Conservation (phyloP, 2,797 vertebrate species). For the Sebastes oblongus region DNA sequence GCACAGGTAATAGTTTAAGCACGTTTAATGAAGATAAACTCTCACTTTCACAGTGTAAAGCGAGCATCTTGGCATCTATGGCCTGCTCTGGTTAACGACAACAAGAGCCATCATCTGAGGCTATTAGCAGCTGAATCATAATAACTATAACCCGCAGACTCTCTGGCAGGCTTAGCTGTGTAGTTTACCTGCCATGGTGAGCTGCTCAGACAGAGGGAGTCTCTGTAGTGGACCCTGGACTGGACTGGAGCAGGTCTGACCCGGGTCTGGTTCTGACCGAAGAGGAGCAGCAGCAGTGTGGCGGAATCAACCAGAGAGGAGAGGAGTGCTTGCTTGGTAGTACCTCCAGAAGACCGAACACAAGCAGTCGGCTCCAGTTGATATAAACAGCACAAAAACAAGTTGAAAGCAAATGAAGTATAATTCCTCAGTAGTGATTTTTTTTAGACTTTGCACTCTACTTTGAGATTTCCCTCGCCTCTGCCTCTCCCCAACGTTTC, state of each 20-base stretch:
- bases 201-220: conserved; percentile 31
- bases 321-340: neutral
- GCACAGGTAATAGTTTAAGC: neutral
- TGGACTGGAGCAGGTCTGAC: conserved; percentile 52
- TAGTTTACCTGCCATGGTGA: conserved; percentile 79
- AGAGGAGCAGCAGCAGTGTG: no score
- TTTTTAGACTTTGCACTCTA: conserved; percentile 72
- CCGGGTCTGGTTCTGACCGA: conserved; percentile 64
- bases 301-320: no score
- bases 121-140: no score
- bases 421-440: neutral
- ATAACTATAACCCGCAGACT: neutral
- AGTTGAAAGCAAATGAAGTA: neutral
- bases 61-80: conserved; percentile 34
- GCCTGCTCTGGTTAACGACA: conserved; percentile 29
- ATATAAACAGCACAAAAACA: accelerated
- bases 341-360: neutral
- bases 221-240: conserved; percentile 60
- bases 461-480: conserved; percentile 73
- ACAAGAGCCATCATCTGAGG: conserved; percentile 2
- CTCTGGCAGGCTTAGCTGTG: neutral
- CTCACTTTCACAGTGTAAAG: conserved; percentile 24
- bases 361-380: neutral
- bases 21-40: neutral
- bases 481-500: conserved; percentile 71